Evolutionary conservation across 2,888 invertebrate species (phyloP).

Genomic region (Pantelozetes paolii): DNA sequence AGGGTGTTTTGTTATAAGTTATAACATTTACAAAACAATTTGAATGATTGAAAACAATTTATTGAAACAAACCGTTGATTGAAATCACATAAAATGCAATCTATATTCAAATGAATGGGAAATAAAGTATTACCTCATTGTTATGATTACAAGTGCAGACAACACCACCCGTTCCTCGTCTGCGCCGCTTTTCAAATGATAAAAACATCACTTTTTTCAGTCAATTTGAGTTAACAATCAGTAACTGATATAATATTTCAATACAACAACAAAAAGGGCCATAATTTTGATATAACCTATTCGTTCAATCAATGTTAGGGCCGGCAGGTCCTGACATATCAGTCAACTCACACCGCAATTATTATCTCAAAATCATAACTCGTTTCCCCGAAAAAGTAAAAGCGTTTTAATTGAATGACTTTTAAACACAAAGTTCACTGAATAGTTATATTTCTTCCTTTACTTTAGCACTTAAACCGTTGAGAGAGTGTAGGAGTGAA

Average conservation of each 20-base stretch:
- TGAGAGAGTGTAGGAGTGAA: slow-evolving; percentile 22
- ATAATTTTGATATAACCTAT: not conserved
- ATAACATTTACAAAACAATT: no score
- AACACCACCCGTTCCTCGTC: slow-evolving; percentile 8
- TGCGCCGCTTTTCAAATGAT: slow-evolving; percentile 27
- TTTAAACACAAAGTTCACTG: not conserved
- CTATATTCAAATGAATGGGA: no score
- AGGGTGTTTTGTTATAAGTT: no score
- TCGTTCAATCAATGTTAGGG: not conserved
- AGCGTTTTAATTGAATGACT: not conserved
- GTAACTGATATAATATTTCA: not conserved
- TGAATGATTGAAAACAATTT: no score
- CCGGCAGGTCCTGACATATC: not conserved
- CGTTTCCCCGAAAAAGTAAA: not conserved
- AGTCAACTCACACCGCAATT: not conserved
- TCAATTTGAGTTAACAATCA: not conserved
- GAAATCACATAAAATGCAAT: no score
- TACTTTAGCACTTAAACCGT: not conserved
- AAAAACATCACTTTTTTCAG: slow-evolving; percentile 21
- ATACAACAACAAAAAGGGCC: not conserved
- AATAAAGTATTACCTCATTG: no score
- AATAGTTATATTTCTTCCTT: not conserved
- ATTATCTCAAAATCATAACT: not conserved
- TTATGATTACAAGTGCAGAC: slow-evolving; percentile 25
- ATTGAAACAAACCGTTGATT: no score